phyloP scores from a whole-genome alignment of 1,140 invertebrate species.

The Lepidurus couesii region DNA sequence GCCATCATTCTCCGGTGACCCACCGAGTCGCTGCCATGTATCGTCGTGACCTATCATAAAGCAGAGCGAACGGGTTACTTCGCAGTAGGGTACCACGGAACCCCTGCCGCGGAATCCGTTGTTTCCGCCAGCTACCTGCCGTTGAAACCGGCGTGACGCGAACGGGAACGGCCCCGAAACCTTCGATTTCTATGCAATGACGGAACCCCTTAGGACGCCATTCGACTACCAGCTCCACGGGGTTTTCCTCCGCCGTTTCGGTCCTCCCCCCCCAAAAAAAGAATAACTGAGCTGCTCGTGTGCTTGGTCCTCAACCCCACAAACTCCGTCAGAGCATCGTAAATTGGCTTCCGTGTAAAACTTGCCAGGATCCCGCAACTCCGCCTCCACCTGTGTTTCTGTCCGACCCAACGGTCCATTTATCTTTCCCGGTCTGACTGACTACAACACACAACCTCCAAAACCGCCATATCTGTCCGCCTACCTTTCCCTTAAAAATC shows the following conservation, averaged over 20 bases:
- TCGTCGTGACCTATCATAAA: constrained; percentile 19
- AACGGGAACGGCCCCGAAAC: neutral
- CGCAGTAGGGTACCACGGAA: neutral
- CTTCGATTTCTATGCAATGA: constrained; percentile 22
- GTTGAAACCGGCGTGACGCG: constrained; percentile 16
- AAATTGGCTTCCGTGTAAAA: constrained; percentile 19
- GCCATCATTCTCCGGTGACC: neutral
- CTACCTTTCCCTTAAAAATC: constrained; percentile 5
- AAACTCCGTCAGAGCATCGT: constrained; percentile 2
- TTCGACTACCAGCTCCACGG: constrained; percentile 6
- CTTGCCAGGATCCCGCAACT: constrained; percentile 23
- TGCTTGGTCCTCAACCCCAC: neutral
- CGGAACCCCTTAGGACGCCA: constrained; percentile 20
- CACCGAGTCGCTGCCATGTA: neutral
- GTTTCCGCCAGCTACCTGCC: constrained; percentile 20
- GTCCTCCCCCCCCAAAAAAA: neutral
- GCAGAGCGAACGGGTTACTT: constrained; percentile 16
- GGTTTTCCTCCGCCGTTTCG: neutral
- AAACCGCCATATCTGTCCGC: constrained; percentile 20
- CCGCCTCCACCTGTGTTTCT: constrained; percentile 27
- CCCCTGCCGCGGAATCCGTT: constrained; percentile 16
- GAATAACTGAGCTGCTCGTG: too few relatives aligned
- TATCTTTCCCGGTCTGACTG: neutral
- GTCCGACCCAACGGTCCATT: constrained; percentile 17
- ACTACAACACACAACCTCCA: constrained; percentile 22